These are phyloP conservation scores for Pristiophorus japonicus DNA, from an alignment of 2,113 vertebrate species.

Conservation along the genomic window DNA sequence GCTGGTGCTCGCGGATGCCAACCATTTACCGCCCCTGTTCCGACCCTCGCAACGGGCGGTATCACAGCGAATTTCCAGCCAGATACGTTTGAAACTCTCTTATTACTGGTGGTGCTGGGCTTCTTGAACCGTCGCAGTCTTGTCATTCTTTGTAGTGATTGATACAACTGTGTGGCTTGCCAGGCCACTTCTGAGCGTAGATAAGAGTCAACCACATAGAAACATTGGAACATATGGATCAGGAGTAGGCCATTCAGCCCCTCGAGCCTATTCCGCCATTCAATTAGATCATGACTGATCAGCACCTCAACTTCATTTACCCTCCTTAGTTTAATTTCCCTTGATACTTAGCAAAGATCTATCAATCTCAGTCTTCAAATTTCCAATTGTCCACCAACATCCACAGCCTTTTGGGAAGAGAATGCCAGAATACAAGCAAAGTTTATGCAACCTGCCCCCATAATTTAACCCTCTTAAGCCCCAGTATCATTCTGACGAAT, in stretches of 20 bases:
- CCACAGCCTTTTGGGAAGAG: not conserved
- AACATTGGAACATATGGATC: not conserved
- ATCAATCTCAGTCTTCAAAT: not conserved
- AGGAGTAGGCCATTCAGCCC: not conserved
- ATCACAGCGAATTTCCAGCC: too few relatives aligned
- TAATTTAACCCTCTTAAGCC: not conserved
- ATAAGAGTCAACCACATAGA: not conserved
- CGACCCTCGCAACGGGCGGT: too few relatives aligned
- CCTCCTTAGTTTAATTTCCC: not conserved
- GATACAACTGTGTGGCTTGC: too few relatives aligned
- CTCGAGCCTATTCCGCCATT: not conserved
- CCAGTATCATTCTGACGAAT: not conserved
- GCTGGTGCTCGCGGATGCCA: too few relatives aligned
- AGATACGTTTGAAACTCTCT: not conserved
- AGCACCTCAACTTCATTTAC: not conserved
- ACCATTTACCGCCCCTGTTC: too few relatives aligned
- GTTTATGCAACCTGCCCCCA: not conserved
- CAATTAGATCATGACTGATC: not conserved
- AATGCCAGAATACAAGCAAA: not conserved
- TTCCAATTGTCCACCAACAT: not conserved
- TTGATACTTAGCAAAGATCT: not conserved
- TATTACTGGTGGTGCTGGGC: not conserved
- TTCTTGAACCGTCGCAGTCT: not conserved
- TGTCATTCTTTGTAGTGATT: not conserved
- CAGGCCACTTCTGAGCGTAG: not conserved